Conservation (phyloP, 1,140 invertebrate species). For the Ips nitidus region DNA sequence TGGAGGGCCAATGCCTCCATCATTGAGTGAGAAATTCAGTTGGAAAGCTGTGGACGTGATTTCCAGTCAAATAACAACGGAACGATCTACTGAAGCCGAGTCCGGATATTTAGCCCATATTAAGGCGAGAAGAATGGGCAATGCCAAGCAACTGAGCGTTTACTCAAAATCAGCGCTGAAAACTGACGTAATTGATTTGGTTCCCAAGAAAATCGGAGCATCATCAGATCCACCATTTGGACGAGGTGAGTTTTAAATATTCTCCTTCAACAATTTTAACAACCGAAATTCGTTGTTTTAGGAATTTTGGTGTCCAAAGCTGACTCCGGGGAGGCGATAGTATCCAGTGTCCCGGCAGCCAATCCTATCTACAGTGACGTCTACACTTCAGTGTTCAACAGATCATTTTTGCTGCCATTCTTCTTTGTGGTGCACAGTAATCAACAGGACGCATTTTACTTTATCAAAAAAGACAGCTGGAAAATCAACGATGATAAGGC, state of each 20-base stretch:
- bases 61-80: slow-evolving; percentile 55
- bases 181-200: slow-evolving; percentile 70
- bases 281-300: slow-evolving; percentile 4
- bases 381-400: slow-evolving; percentile 91
- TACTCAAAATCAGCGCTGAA: slow-evolving; percentile 74
- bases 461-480: slow-evolving; percentile 90
- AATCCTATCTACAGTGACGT: slow-evolving; percentile 89
- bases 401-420: slow-evolving; percentile 84
- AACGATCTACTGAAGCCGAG: slow-evolving; percentile 65
- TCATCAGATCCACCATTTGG: slow-evolving; percentile 85
- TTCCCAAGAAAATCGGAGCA: slow-evolving; percentile 70
- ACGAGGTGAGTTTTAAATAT: slow-evolving; percentile 54
- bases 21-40: slow-evolving; percentile 60
- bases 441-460: slow-evolving; percentile 74
- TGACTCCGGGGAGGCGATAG: slow-evolving; percentile 75
- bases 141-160: slow-evolving; percentile 69
- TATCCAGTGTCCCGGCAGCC: slow-evolving; percentile 82
- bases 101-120: slow-evolving; percentile 80
- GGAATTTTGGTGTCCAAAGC: slow-evolving; percentile 83
- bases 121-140: slow-evolving; percentile 70
- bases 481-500: slow-evolving; percentile 84
- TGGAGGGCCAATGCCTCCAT: slow-evolving; percentile 62
- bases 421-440: slow-evolving; percentile 82
- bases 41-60: slow-evolving; percentile 59
- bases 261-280: background rate